Evolutionary conservation across 2,113 vertebrate genomes (phyloP).

Genomic region (Thunnus maccoyii): DNA sequence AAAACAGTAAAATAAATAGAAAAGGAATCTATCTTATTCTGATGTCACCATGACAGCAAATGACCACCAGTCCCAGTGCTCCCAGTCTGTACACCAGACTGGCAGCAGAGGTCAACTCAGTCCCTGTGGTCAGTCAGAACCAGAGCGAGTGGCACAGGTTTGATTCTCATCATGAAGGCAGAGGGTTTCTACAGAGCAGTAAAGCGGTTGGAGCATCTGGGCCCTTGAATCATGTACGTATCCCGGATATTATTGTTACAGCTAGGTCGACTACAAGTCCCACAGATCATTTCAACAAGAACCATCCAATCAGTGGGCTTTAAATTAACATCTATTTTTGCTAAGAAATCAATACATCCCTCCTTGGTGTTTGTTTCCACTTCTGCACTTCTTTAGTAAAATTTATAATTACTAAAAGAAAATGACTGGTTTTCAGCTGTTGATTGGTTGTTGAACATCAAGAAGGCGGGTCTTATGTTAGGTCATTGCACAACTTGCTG

Average conservation of each 20-base stretch:
- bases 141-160: neutral
- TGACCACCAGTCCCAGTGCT: neutral
- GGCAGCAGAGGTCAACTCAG: neutral
- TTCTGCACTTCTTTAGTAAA: neutral
- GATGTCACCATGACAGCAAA: neutral
- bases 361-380: neutral
- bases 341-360: neutral
- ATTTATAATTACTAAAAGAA: neutral
- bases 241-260: neutral
- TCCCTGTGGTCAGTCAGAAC: neutral
- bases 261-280: neutral
- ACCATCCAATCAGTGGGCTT: neutral
- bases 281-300: neutral
- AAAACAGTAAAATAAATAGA: conserved; percentile 39
- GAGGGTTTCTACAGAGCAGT: conserved; percentile 21
- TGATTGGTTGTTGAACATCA: too few relatives aligned
- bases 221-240: neutral
- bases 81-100: neutral
- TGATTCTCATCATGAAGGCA: conserved; percentile 22
- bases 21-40: neutral
- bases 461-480: too few relatives aligned
- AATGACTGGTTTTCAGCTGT: too few relatives aligned
- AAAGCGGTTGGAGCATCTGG: neutral
- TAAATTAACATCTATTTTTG: conserved; percentile 1
- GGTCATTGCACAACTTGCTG: too few relatives aligned